Percentiles rank a stretch among this genome's conserved stretches.
Evolutionary conservation across 2,888 invertebrate genomes (phyloP).

Genomic region (Andrena dorsata): DNA sequence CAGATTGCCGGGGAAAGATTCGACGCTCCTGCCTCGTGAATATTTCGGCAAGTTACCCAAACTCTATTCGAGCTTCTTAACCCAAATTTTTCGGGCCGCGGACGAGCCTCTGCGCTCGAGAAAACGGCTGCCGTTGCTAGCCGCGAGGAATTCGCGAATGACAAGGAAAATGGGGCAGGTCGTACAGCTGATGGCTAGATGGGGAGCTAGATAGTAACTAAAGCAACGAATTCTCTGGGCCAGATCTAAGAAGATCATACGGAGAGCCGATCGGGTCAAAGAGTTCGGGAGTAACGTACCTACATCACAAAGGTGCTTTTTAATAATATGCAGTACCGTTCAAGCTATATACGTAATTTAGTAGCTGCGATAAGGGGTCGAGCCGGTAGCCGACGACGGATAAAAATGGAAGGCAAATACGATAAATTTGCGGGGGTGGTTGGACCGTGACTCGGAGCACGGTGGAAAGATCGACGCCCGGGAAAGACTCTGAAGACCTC

Average conservation of each 20-base stretch:
- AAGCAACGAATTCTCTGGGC: neutral
- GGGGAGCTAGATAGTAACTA: neutral
- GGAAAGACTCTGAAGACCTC: constrained; percentile 44
- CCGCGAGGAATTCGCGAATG: constrained; percentile 10
- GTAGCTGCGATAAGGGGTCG: constrained; percentile 2
- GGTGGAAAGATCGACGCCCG: constrained; percentile 3
- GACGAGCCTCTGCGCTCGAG: neutral
- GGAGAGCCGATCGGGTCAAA: neutral
- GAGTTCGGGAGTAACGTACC: neutral
- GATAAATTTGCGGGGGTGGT: constrained; percentile 41
- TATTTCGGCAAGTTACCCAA: neutral
- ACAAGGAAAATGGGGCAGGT: neutral
- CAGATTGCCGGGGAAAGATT: neutral
- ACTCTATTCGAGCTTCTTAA: neutral
- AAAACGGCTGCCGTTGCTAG: neutral
- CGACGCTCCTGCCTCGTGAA: neutral
- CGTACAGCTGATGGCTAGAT: neutral
- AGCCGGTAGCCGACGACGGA: constrained; percentile 11
- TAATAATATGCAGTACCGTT: constrained; percentile 31
- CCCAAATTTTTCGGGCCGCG: constrained; percentile 3
- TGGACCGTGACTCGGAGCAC: constrained; percentile 9
- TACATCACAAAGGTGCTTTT: neutral
- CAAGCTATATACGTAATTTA: constrained; percentile 27
- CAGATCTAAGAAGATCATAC: neutral
- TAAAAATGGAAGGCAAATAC: constrained; percentile 52